Conservation (phyloP, 2,113 vertebrate genomes). For the Microcebus ravelobensis region DNA sequence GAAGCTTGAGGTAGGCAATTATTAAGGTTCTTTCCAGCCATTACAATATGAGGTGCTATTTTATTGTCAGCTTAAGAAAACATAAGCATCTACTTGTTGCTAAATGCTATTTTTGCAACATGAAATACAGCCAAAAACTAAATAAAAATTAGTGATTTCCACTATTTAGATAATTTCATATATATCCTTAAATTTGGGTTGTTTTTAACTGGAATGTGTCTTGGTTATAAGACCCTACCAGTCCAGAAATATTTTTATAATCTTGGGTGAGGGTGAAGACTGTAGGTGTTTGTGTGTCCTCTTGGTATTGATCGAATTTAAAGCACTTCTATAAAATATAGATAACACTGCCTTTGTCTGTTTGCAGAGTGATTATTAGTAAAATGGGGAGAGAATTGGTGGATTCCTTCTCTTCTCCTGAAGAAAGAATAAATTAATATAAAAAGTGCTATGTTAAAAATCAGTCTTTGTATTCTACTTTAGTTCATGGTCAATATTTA, state of each 20-base stretch:
- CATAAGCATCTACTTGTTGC: not conserved
- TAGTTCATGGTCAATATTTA: not conserved
- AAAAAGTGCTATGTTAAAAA: not conserved
- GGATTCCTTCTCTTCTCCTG: not conserved
- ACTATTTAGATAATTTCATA: not conserved
- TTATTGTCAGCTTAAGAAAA: conserved; percentile 20
- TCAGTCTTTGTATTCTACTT: not conserved
- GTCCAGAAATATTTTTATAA: not conserved
- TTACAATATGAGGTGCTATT: not conserved
- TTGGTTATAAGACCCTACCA: not conserved
- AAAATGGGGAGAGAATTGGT: not conserved
- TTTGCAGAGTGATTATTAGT: not conserved
- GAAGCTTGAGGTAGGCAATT: not conserved
- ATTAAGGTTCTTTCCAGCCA: not conserved
- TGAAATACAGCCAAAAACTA: not conserved
- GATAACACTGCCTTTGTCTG: not conserved
- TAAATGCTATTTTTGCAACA: not conserved
- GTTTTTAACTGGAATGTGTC: not conserved
- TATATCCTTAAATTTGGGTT: not conserved
- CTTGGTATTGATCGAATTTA: not conserved
- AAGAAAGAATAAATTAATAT: not conserved
- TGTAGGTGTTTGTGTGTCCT: not conserved
- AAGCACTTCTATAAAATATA: not conserved
- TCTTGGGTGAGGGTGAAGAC: not conserved
- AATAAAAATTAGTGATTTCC: not conserved